Percentiles rank a stretch among this genome's conserved stretches.
phyloP scores from a whole-genome alignment of 2,113 vertebrate species.

The Calypte anna region DNA sequence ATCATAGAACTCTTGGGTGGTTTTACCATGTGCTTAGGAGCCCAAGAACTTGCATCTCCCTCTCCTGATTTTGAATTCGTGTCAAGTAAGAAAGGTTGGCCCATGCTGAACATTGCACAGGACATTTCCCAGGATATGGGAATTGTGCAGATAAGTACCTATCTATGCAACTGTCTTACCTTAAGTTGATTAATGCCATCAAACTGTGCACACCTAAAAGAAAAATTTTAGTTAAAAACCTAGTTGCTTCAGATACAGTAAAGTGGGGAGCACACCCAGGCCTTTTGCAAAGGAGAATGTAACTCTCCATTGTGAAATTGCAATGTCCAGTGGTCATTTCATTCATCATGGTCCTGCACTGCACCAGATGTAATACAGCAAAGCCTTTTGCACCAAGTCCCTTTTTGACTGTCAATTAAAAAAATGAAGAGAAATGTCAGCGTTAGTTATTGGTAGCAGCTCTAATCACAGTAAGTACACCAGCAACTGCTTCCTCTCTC shows the following conservation, averaged over 20 bases:
- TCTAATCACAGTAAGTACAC: background rate
- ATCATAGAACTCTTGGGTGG: background rate
- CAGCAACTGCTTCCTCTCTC: background rate
- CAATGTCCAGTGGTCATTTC: fast-evolving
- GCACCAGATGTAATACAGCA: background rate
- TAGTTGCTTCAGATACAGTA: background rate
- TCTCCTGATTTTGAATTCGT: background rate
- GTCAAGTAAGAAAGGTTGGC: background rate
- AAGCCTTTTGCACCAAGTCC: background rate
- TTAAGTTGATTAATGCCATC: background rate
- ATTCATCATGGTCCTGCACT: background rate
- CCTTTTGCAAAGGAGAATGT: background rate
- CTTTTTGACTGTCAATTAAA: background rate
- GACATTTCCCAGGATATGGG: background rate
- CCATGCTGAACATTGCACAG: background rate
- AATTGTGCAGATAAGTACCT: background rate
- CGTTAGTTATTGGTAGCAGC: background rate
- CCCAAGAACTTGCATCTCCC: background rate
- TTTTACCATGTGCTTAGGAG: background rate
- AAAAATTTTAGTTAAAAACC: background rate
- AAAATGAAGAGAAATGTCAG: background rate
- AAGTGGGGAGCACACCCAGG: fast-evolving
- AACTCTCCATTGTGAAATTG: background rate
- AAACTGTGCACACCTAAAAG: background rate
- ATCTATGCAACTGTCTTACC: background rate